phyloP scores from a whole-genome alignment of 2,113 vertebrate species.

The Antennarius striatus region DNA sequence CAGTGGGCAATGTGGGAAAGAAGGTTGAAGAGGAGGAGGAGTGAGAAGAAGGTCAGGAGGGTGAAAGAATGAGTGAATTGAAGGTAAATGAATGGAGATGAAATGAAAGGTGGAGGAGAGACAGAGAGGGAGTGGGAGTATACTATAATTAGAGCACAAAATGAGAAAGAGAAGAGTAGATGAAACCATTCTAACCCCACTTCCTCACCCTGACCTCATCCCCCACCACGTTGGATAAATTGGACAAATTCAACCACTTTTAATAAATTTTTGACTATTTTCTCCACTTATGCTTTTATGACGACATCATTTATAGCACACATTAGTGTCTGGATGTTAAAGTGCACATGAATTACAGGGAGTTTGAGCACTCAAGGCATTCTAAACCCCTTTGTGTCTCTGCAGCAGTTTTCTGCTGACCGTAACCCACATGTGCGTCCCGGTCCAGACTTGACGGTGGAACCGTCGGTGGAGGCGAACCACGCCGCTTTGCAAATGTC shows the following conservation, averaged over 20 bases:
- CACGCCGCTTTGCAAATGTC: too few species aligned
- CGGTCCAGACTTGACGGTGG: too few species aligned
- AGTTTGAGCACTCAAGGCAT: conserved; percentile 1
- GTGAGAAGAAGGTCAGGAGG: conserved; percentile 59
- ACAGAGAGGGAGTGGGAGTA: conserved; percentile 38
- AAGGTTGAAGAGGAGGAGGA: conserved; percentile 37
- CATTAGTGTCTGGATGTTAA: background rate
- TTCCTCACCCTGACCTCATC: too few species aligned
- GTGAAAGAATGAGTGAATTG: conserved; percentile 54
- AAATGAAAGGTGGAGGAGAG: conserved; percentile 13
- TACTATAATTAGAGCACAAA: conserved; percentile 56
- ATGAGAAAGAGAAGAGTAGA: conserved; percentile 42
- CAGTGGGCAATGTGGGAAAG: conserved; percentile 43
- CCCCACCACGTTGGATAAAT: conserved; percentile 12
- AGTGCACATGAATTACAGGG: background rate
- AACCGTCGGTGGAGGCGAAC: too few species aligned
- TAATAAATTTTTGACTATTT: conserved; percentile 3
- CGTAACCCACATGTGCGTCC: background rate
- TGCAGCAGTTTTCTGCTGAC: conserved; percentile 9
- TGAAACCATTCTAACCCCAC: conserved; percentile 6
- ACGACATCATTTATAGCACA: background rate
- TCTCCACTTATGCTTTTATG: background rate
- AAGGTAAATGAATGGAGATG: conserved; percentile 47
- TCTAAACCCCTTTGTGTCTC: conserved; percentile 10
- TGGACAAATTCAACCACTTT: conserved; percentile 42